These are phyloP conservation scores for Epistrophella euchroma DNA, from an alignment of 2,888 invertebrate genomes.

Conservation along the genomic window DNA sequence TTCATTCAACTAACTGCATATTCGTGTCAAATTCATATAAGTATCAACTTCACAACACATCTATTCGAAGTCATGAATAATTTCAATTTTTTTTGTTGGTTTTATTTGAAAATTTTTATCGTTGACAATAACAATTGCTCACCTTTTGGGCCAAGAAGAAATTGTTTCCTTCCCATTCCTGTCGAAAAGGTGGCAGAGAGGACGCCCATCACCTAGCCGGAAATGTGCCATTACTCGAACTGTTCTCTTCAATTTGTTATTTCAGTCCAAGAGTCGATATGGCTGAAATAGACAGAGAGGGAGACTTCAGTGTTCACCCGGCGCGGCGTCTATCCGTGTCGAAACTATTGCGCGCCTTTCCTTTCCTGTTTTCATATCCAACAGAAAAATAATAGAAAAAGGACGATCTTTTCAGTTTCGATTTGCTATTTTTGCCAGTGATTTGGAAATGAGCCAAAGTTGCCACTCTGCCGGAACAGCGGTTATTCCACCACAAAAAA, in stretches of 20 bases:
- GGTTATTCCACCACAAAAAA: conserved; percentile 51
- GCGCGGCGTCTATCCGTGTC: conserved; percentile 50
- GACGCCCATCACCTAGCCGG: conserved; percentile 43
- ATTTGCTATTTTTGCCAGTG: conserved; percentile 73
- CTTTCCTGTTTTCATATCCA: conserved; percentile 52
- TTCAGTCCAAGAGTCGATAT: conserved; percentile 69
- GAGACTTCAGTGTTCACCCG: conserved; percentile 12
- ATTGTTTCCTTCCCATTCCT: conserved; percentile 59
- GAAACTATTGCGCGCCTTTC: conserved; percentile 63
- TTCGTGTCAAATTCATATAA: conserved; percentile 40
- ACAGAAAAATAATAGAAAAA: not conserved
- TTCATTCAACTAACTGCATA: conserved; percentile 42
- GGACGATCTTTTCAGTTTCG: conserved; percentile 56
- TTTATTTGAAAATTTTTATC: conserved; percentile 46
- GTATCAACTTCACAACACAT: conserved; percentile 31
- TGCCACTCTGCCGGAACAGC: conserved; percentile 63
- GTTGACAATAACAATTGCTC: conserved; percentile 66
- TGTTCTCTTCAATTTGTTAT: conserved; percentile 73
- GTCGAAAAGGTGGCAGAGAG: conserved; percentile 2
- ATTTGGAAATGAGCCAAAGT: conserved; percentile 74
- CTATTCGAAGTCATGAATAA: conserved; percentile 51
- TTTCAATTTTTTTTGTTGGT: conserved; percentile 48
- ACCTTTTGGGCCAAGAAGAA: conserved; percentile 55
- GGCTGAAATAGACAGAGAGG: conserved; percentile 21
- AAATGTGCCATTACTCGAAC: conserved; percentile 74